Conservation (phyloP, 2,113 vertebrate species). For the Alces alces region DNA sequence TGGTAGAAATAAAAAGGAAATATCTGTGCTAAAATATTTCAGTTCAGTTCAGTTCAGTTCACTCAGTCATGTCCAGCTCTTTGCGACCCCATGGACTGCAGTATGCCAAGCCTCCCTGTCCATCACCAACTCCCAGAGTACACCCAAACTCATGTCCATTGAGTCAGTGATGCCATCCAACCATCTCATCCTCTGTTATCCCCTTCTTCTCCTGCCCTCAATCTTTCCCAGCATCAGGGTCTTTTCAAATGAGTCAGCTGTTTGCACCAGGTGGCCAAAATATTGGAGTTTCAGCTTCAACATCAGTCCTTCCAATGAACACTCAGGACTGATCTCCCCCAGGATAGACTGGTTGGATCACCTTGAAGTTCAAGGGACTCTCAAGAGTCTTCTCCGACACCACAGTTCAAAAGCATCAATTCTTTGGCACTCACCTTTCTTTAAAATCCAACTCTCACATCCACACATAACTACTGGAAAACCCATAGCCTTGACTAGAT, state of each 20-base stretch:
- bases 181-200: background rate
- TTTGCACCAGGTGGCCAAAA: accelerated
- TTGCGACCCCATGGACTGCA: background rate
- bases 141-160: background rate
- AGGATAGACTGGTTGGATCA: background rate
- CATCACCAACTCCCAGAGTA: background rate
- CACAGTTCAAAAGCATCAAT: background rate
- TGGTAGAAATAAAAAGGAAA: background rate
- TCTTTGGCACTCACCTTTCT: accelerated
- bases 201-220: background rate
- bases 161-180: background rate
- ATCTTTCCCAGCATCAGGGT: background rate
- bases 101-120: background rate
- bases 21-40: background rate
- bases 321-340: accelerated
- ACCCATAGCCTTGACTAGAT: background rate
- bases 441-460: background rate
- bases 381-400: background rate
- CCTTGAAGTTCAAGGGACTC: background rate
- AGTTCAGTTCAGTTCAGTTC: background rate
- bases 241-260: background rate
- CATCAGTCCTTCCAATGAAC: background rate
- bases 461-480: background rate
- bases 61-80: background rate
- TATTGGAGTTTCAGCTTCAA: background rate